phyloP scores from a whole-genome alignment of 2,113 vertebrate genomes.

The Pelmatolapia mariae region DNA sequence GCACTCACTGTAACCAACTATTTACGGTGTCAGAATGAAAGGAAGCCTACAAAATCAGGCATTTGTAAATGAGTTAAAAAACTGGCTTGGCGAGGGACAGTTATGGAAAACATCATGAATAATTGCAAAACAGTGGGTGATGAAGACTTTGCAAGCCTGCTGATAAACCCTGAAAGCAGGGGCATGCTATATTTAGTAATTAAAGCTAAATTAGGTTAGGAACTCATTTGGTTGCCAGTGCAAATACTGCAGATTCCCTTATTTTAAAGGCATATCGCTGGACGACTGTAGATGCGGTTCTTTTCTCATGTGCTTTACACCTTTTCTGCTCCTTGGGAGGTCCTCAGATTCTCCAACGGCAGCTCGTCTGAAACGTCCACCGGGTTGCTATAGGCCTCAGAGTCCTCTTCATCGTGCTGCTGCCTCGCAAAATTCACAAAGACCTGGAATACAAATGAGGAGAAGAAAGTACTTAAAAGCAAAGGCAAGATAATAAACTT shows the following conservation, averaged over 20 bases:
- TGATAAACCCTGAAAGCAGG: not conserved
- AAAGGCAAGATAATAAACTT: not conserved
- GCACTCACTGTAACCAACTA: not conserved
- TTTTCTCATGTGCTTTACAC: not conserved
- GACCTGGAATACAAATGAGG: conserved; percentile 45
- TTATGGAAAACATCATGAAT: not conserved
- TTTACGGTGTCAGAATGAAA: not conserved
- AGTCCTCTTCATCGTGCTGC: conserved; percentile 40
- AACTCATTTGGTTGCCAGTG: rapidly evolving
- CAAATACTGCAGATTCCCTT: not conserved
- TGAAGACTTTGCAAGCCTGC: not conserved
- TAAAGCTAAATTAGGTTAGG: not conserved
- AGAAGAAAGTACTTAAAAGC: not conserved
- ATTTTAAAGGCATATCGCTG: not conserved
- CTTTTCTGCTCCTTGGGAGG: not conserved
- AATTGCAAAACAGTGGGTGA: not conserved
- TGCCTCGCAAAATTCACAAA: conserved; percentile 70
- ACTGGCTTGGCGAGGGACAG: not conserved
- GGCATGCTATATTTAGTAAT: not conserved
- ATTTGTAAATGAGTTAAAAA: not conserved
- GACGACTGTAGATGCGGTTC: not conserved
- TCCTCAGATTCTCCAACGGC: not conserved
- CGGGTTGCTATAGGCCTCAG: conserved; percentile 13
- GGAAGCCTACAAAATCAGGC: not conserved
- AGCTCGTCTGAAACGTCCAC: conserved; percentile 60